Evolutionary conservation across 2,888 invertebrate species (phyloP).

Genomic region (Hydriomena furcata): DNA sequence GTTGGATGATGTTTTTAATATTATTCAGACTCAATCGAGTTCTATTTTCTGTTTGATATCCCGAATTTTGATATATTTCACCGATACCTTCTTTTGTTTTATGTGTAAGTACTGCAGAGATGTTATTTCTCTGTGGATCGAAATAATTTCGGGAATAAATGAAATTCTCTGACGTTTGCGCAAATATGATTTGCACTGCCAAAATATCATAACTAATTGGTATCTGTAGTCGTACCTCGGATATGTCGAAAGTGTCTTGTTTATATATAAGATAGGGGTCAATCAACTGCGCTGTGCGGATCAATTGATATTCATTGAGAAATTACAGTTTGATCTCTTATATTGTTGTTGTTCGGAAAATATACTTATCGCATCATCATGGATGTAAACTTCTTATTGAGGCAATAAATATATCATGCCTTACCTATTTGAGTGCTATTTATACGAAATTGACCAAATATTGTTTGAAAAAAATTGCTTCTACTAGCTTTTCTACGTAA

Average conservation of each 20-base stretch:
- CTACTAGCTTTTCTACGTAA: slow-evolving; percentile 66
- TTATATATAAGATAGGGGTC: slow-evolving; percentile 31
- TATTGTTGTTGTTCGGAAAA: slow-evolving; percentile 57
- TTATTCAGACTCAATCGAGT: slow-evolving; percentile 66
- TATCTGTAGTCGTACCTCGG: slow-evolving; percentile 19
- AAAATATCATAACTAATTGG: slow-evolving; percentile 33
- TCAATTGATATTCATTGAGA: slow-evolving; percentile 52
- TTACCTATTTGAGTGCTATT: slow-evolving; percentile 58
- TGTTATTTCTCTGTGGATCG: slow-evolving; percentile 2
- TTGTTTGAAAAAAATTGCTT: slow-evolving; percentile 55
- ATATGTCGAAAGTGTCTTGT: slow-evolving; percentile 29
- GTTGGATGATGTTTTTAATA: slow-evolving; percentile 75
- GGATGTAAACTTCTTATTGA: slow-evolving; percentile 56
- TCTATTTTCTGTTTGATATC: slow-evolving; percentile 32
- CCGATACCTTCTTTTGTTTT: not conserved
- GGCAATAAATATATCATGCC: slow-evolving; percentile 64
- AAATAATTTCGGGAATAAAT: slow-evolving; percentile 9
- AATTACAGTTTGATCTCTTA: slow-evolving; percentile 72
- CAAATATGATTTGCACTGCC: slow-evolving; percentile 40
- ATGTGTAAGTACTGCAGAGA: slow-evolving; percentile 2
- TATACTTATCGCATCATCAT: slow-evolving; percentile 30
- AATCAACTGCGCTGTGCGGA: slow-evolving; percentile 32
- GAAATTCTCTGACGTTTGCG: slow-evolving; percentile 20
- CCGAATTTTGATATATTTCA: slow-evolving; percentile 16
- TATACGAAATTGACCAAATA: slow-evolving; percentile 70